phyloP scores from a whole-genome alignment of 2,797 vertebrate genomes.

The Delichon dasypus region DNA sequence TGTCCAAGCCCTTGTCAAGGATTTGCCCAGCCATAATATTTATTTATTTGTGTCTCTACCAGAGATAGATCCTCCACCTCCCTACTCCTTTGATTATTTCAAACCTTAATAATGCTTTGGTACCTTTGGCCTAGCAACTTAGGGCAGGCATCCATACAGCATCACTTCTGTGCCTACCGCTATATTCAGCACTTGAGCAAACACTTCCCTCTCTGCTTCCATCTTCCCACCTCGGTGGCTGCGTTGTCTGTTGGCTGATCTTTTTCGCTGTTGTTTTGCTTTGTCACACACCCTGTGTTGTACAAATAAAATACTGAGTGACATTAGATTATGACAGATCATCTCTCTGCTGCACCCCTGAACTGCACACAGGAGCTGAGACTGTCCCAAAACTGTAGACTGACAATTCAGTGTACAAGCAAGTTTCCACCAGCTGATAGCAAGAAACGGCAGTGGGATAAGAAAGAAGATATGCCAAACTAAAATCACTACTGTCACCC shows the following conservation, averaged over 20 bases:
- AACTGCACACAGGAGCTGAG: neutral
- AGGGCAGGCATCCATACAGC: neutral
- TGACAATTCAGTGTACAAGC: neutral
- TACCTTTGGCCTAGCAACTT: neutral
- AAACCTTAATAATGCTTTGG: neutral
- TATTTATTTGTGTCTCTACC: neutral
- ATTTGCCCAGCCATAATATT: neutral
- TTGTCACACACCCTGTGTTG: neutral
- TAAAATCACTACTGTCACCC: neutral
- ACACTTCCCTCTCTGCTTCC: neutral
- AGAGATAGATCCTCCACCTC: neutral
- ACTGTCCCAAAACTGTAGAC: neutral
- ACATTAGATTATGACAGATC: too few species aligned
- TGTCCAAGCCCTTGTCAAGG: neutral
- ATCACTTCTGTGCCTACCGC: neutral
- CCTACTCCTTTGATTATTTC: neutral
- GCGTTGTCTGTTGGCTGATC: neutral
- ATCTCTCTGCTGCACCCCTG: neutral
- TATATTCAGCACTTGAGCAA: fast-evolving
- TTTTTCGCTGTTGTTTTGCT: neutral
- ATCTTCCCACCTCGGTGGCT: neutral
- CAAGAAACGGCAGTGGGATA: neutral
- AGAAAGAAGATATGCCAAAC: neutral
- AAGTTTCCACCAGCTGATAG: neutral
- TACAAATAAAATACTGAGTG: neutral